Base-by-base conservation (phyloP, 2,113 vertebrate species). In the Motacilla alba region DNA sequence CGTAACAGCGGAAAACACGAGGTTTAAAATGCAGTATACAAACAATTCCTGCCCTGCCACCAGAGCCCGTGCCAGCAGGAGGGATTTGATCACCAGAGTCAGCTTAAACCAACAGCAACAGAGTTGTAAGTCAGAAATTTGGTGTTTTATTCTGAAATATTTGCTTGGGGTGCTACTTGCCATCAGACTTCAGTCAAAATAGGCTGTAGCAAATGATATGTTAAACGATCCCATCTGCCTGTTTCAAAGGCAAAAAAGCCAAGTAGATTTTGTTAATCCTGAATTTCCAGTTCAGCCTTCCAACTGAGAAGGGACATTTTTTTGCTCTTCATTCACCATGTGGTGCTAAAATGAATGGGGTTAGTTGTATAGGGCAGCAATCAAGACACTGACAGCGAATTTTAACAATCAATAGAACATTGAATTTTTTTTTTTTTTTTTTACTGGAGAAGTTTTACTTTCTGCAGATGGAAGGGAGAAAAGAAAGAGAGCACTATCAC, bases 181-280 rank as follows among this genome's bases (percentile, higher is more conserved):
- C 87, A 84, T 91, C 87, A 95, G 81, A 68, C 10, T 75, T 96
- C 69, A 78, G 66, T 75, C 81, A 94, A 94, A 94, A 94, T 75
- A 94, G 91, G 62, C 63, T 55, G 76, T 2, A 87, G 67, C 20
- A 72, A 91, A 59, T 14, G 30, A 44, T 37, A 56, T 3, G 52
- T 78, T 81, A 75, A 81, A 84, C 3, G 41, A 91, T 68, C 83
- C 89, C 91, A 95, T 87, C 89, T 95, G 93, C 70, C 81, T 68
- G 17, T 46, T 84, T 76, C 77, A 91, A 56, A 89, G 80, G 43
- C 37, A 91, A 52, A 73, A 73, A 72, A 63, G 26, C 33, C 53
- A 75, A 60, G 35, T 12, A 44, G 53, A 50, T 88, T 88, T 81
- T 83, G 43, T 68, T 83, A 64, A 86, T 74, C 31, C 53, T 50